Evolutionary conservation across 1,140 invertebrate genomes (phyloP), one percentile per base, ranked within the genome.

Genomic region (Drosophila carrolli): DNA sequence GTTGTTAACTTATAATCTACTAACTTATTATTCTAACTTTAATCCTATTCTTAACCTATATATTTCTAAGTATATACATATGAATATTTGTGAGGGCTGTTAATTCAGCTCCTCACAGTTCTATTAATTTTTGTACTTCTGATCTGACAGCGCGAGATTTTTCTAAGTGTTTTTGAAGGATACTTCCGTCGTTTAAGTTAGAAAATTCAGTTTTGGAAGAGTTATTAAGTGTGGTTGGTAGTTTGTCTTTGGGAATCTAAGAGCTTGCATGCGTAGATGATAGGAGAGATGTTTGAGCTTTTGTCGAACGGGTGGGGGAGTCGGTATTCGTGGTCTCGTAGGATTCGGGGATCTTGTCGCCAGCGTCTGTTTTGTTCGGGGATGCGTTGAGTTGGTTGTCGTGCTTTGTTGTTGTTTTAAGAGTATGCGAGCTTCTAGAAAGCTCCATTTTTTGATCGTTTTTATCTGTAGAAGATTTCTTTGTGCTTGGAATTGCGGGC

Each of bases 351-450:
- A 23, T 23, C 5, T 13, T 27, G 46, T 4, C 14, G 11, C 2
- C 10, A 27, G 11, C 19, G 46, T 19, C 19, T 27, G 41, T n/a
- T 56, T 8, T 8, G n/a, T 32, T 43, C 9, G 5, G 7, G 38
- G 6, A 43, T 48, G 50, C 23, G 35, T 55, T 29, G 37, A 53
- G 27, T 61, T 46, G 8, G 32, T 35, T 43, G 44, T 51, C 37
- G 50, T 53, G 41, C 19, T 55, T 59, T 41, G 10, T 61, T 61
- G 13, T 50, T 70, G n/a, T n/a, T n/a, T n/a, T n/a, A n/a, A n/a
- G n/a, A n/a, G n/a, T n/a, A n/a, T n/a, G n/a, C 40, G 32, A 46
- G 68, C 60, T 72, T 72, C 68, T 27, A 59, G 37, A 16, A 63
- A 57, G 23, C 68, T 72, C 44, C 47, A 72, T 53, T 72, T 63